Evolutionary conservation across 2,797 vertebrate genomes (phyloP).

Genomic region (Anomalospiza imberbis): DNA sequence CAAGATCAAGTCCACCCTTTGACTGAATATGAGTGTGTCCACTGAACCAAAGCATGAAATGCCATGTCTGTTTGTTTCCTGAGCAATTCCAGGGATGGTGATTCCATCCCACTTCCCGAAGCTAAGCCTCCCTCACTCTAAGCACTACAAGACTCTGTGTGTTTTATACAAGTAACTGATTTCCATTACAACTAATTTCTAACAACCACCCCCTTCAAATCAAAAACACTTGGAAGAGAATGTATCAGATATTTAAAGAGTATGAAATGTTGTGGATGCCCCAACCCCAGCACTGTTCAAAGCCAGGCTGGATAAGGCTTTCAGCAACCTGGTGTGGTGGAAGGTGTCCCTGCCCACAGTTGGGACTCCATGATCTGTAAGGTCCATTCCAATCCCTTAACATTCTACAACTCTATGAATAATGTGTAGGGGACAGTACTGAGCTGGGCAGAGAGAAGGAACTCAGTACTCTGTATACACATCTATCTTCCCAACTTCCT

Average conservation of each 20-base stretch:
- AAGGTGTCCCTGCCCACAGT: not conserved
- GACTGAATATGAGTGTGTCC: not conserved
- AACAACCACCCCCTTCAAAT: not conserved
- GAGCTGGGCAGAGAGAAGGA: not conserved
- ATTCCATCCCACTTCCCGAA: not conserved
- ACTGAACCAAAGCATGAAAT: not conserved
- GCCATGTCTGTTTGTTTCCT: too few relatives aligned
- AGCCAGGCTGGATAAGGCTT: not conserved
- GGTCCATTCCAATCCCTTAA: not conserved
- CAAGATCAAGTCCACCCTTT: not conserved
- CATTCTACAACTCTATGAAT: not conserved
- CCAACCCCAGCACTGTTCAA: not conserved
- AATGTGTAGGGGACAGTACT: not conserved
- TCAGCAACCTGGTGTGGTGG: not conserved
- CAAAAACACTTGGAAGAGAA: not conserved
- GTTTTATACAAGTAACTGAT: not conserved
- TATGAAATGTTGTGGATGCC: not conserved
- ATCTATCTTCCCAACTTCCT: not conserved
- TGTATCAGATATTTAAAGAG: not conserved
- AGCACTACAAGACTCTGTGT: not conserved
- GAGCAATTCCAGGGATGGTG: not conserved
- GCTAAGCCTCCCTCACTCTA: not conserved
- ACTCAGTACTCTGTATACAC: not conserved
- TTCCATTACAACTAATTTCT: not conserved
- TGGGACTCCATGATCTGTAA: not conserved